phyloP scores from a whole-genome alignment of 2,113 vertebrate species.

The Gopherus evgoodei region DNA sequence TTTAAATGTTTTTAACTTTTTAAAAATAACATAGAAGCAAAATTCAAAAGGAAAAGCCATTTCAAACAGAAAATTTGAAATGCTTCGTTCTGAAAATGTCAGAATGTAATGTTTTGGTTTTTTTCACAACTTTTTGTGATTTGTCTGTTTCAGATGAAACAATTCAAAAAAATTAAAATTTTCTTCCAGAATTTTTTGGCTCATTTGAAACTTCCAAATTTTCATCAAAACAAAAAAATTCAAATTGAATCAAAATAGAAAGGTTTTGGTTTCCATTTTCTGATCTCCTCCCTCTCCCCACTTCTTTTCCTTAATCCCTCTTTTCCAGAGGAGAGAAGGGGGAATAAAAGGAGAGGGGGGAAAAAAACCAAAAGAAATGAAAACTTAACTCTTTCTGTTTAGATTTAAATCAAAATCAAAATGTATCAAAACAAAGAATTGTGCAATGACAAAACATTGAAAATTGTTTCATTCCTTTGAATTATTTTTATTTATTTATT shows the following conservation, averaged over 20 bases:
- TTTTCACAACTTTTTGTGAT: not conserved
- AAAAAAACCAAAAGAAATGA: not conserved
- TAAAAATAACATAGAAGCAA: too few species aligned
- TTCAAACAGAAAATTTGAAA: too few species aligned
- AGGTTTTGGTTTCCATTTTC: not conserved
- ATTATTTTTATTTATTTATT: not conserved
- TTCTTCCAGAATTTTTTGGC: not conserved
- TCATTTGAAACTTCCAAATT: not conserved
- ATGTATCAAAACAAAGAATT: not conserved
- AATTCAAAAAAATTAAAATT: not conserved
- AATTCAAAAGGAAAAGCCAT: too few species aligned
- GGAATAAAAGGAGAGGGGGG: not conserved
- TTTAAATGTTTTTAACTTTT: not conserved
- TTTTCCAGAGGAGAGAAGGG: not conserved
- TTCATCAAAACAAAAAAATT: not conserved
- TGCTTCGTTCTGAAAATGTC: too few species aligned
- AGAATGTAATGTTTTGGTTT: not conserved
- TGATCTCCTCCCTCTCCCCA: not conserved
- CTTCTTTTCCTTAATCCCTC: not conserved
- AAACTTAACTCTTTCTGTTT: not conserved
- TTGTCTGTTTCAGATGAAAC: not conserved
- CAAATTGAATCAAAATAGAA: not conserved
- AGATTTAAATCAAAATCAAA: not conserved
- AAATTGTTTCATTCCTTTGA: not conserved
- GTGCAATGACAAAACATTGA: not conserved